phyloP scores from a whole-genome alignment of 2,113 vertebrate genomes.

The Hyperoodon ampullatus region DNA sequence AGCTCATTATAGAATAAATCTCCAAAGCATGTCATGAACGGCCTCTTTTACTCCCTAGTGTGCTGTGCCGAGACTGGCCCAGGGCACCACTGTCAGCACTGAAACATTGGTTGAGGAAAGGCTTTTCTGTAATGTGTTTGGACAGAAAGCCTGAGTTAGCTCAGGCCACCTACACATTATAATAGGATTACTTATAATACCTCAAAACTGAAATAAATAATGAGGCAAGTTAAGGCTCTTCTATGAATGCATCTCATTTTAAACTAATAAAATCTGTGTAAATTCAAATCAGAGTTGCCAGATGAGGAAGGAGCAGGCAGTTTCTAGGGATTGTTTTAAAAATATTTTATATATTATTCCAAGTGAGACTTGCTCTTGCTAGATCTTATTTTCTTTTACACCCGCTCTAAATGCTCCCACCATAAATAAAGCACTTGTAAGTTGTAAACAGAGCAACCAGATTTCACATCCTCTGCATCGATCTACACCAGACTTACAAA shows the following conservation, averaged over 20 bases:
- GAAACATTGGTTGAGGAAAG: neutral
- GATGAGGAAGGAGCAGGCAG: constrained; percentile 35
- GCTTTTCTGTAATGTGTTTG: constrained; percentile 28
- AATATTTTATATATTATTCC: constrained; percentile 52
- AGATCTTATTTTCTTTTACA: constrained; percentile 38
- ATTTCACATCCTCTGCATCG: neutral
- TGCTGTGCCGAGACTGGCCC: neutral
- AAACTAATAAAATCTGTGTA: constrained; percentile 64
- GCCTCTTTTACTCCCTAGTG: neutral
- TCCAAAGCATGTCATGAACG: neutral
- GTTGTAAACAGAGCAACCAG: neutral
- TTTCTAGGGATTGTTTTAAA: constrained; percentile 55
- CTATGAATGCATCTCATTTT: constrained; percentile 43
- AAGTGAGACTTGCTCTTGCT: constrained; percentile 14
- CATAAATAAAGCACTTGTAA: neutral
- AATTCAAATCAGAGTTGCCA: constrained; percentile 51
- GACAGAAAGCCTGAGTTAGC: constrained; percentile 23
- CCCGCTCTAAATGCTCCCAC: neutral
- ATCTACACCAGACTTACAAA: neutral
- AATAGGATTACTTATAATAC: constrained; percentile 19
- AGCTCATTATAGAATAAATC: neutral
- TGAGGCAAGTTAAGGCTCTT: neutral
- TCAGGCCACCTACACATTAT: constrained; percentile 12
- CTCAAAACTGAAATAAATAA: constrained; percentile 57
- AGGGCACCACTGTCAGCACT: neutral